Conservation (phyloP, 2,113 vertebrate genomes). For the Mystacornis crossleyi region DNA sequence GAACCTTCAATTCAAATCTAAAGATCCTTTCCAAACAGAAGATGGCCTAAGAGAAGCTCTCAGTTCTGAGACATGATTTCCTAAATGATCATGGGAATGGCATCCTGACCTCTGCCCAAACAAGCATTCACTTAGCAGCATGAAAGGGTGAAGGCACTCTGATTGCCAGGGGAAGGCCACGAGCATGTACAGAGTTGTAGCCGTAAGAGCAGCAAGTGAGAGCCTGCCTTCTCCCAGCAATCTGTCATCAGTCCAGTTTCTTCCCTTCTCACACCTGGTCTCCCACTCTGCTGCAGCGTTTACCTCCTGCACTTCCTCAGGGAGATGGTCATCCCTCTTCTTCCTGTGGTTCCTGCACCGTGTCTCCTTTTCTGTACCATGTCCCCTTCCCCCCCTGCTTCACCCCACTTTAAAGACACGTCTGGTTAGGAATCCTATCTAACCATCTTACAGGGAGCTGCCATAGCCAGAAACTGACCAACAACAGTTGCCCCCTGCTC, state of each 20-base stretch:
- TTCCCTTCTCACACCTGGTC: background rate
- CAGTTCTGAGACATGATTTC: background rate
- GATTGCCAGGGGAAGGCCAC: background rate
- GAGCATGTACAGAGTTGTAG: background rate
- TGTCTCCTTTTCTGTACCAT: background rate
- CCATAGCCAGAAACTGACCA: background rate
- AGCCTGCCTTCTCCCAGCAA: background rate
- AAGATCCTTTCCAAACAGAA: background rate
- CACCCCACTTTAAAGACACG: background rate
- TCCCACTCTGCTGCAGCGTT: background rate
- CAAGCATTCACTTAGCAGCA: accelerated
- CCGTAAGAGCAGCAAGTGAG: accelerated
- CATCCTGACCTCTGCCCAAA: background rate
- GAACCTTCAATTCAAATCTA: background rate
- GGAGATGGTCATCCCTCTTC: background rate
- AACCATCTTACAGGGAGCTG: background rate
- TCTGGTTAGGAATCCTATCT: background rate
- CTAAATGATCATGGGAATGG: accelerated
- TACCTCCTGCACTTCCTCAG: background rate
- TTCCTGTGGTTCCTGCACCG: background rate
- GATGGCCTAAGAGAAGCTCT: background rate
- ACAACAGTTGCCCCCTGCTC: background rate
- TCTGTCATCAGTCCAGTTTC: background rate
- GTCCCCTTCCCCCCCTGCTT: background rate
- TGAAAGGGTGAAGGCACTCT: background rate